phyloP scores from a whole-genome alignment of 2,888 invertebrate genomes.

The Agonopterix heracliana region DNA sequence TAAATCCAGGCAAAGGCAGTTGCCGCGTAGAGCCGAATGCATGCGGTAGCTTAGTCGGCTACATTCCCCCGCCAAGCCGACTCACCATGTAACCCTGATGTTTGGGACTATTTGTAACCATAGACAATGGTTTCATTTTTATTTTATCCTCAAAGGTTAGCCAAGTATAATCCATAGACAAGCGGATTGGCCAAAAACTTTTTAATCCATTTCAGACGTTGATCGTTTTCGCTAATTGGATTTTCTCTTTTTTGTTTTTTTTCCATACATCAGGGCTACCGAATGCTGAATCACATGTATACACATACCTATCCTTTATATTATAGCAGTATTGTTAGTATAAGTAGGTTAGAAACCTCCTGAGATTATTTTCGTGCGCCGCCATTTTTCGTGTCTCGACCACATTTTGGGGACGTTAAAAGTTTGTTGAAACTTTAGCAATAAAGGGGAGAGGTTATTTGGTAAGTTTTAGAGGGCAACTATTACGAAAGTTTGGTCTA shows the following conservation, averaged over 20 bases:
- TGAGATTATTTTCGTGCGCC: slow-evolving; percentile 45
- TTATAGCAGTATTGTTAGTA: slow-evolving; percentile 67
- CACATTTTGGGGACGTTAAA: background rate
- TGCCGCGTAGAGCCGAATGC: slow-evolving; percentile 57
- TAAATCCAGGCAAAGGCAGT: slow-evolving; percentile 41
- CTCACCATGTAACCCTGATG: slow-evolving; percentile 48
- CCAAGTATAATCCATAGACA: too few relatives aligned
- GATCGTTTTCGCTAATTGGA: background rate
- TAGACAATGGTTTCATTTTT: background rate
- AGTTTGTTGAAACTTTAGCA: background rate
- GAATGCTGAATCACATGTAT: slow-evolving; percentile 63
- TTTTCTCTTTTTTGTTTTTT: slow-evolving; percentile 3
- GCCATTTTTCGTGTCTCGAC: background rate
- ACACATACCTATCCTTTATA: slow-evolving; percentile 56
- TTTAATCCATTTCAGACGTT: too few relatives aligned
- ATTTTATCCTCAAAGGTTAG: too few relatives aligned
- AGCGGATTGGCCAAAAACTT: too few relatives aligned
- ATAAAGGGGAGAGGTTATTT: too few relatives aligned
- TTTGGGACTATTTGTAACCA: slow-evolving; percentile 28
- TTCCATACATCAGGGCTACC: slow-evolving; percentile 51
- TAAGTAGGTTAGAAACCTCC: slow-evolving; percentile 67
- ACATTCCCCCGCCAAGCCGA: slow-evolving; percentile 47
- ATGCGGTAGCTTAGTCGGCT: slow-evolving; percentile 66
- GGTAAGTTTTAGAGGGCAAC: too few relatives aligned
- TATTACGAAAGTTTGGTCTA: too few relatives aligned